Percentiles rank a stretch among this genome's conserved stretches.
Conservation (phyloP, 2,888 invertebrate species). For the Petrolisthes manimaculis region DNA sequence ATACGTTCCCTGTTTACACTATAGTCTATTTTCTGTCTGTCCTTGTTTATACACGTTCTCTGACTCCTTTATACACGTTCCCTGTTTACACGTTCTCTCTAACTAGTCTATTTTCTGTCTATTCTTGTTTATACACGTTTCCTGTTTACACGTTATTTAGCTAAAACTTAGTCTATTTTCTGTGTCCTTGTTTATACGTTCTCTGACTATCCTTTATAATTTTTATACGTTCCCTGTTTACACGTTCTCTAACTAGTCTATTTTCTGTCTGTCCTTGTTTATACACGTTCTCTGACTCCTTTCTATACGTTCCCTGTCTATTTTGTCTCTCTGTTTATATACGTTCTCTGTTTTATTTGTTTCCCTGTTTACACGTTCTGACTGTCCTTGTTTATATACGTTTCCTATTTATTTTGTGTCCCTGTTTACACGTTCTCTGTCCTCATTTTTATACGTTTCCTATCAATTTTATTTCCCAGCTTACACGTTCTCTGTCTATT, state of each 20-base stretch:
- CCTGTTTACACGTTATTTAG: not conserved
- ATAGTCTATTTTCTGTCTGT: not conserved
- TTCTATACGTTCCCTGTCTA: not conserved
- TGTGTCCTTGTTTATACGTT: not conserved
- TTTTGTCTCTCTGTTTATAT: not conserved
- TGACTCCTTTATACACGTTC: not conserved
- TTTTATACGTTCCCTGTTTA: constrained; percentile 1
- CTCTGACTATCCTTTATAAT: not conserved
- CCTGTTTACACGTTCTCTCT: not conserved
- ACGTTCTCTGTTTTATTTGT: constrained; percentile 5
- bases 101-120: not conserved
- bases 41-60: not conserved
- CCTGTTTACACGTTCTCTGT: not conserved
- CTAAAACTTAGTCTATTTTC: not conserved
- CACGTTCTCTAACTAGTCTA: not conserved
- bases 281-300: not conserved
- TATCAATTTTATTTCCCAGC: not conserved
- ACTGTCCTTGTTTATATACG: not conserved
- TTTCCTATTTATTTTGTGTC: not conserved
- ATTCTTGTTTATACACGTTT: not conserved
- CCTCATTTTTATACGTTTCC: not conserved
- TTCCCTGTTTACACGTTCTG: constrained; percentile 15
- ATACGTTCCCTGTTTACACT: not conserved
- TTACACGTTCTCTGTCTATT: not conserved
- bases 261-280: not conserved